Base-by-base conservation (phyloP, 2,888 invertebrate genomes). In the Nymphalis urticae region DNA sequence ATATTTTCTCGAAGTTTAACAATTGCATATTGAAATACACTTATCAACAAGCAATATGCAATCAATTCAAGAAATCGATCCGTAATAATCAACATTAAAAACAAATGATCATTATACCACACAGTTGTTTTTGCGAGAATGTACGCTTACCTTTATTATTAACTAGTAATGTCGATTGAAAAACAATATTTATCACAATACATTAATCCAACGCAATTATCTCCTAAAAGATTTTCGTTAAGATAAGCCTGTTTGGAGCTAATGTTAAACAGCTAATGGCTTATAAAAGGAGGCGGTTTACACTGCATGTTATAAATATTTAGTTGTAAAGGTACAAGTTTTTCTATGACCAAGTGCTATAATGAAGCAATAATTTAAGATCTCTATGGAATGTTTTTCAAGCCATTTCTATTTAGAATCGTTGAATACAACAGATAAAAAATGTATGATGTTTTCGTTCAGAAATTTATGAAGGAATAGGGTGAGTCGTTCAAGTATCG, bases 121-220 rank as follows among this genome's bases (percentile, higher is more conserved):
- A 13, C 4, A 32, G 27, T 32, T 13, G 42, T 42, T 6, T 24
- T 2, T 13, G 19, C 48, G 21, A 17, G 10, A 56, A 21, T 67
- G 32, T 42, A 21, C 13, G 8, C 36, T 13, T 24, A 36, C 66
- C 13, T 69, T 58, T 65, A 48, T 32, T 63, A 47, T 48, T 4
- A 48, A 58, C 54, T 56, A 48, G 59, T 59, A 58, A 53, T 27
- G 32, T 6, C 9, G n/a, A 24, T 51, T 50, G 48, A 69, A 71
- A 71, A 69, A 56, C 56, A 10, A 51, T 53, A 63, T 66, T 71
- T 61, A 63, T 60, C 62, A 63, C 47, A 66, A 65, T 65, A 54
- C 53, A 36, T 58, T 68, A 68, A 64, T 65, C 56, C 71, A 66
- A 63, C 50, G 59, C 65, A 71, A 71, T 71, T 66, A 69, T 66